These are phyloP conservation scores for Gastrophysa polygoni DNA, from an alignment of 2,888 invertebrate genomes.

Conservation along the genomic window DNA sequence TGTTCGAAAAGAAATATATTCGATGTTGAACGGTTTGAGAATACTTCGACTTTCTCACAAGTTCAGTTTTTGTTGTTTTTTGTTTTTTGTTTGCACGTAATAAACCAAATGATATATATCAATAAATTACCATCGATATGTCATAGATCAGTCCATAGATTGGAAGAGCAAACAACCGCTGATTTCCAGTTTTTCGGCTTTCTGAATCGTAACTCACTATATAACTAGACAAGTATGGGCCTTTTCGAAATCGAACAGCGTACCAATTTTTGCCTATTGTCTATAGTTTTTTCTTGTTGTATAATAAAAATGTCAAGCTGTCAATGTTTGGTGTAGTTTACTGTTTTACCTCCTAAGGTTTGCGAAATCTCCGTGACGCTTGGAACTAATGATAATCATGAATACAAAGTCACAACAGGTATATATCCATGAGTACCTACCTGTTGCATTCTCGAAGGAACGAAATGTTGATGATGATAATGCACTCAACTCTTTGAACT, in stretches of 20 bases:
- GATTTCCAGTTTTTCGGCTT: not conserved
- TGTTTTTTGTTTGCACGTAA: too few relatives aligned
- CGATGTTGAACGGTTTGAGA: too few relatives aligned
- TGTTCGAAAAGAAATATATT: too few relatives aligned
- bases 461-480: too few relatives aligned
- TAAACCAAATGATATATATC: too few relatives aligned
- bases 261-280: not conserved
- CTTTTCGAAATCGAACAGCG: not conserved
- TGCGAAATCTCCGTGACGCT: conserved; percentile 3
- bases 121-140: too few relatives aligned
- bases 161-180: too few relatives aligned
- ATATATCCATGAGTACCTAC: not conserved
- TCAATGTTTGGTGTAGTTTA: conserved; percentile 14
- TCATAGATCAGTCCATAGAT: too few relatives aligned
- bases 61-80: too few relatives aligned
- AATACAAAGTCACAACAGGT: conserved; percentile 15
- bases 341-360: conserved; percentile 12
- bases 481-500: too few relatives aligned
- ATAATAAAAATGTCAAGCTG: conserved; percentile 16
- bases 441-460: too few relatives aligned
- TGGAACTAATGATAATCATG: not conserved
- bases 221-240: not conserved
- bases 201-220: not conserved
- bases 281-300: not conserved
- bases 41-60: too few relatives aligned